A percentile compares a stretch with the other conserved stretches of the same genome.
Conservation (phyloP, 2,113 vertebrate species). For the Axis porcinus region DNA sequence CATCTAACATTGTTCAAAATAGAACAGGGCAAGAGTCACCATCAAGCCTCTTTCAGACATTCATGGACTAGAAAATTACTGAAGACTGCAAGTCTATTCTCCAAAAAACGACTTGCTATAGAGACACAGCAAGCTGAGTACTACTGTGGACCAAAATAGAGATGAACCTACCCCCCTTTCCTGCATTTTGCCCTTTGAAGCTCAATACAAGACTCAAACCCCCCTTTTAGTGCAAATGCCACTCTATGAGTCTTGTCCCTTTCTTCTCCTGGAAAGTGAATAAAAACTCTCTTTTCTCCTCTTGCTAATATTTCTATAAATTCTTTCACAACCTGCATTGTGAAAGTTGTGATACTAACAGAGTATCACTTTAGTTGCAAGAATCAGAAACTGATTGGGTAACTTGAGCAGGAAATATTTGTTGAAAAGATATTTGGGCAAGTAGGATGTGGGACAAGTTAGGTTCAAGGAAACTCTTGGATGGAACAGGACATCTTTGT, state of each 20-base stretch:
- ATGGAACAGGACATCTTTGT: background rate
- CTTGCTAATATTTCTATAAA: background rate
- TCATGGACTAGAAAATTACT: background rate
- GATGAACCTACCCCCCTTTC: background rate
- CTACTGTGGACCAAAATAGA: background rate
- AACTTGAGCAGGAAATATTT: background rate
- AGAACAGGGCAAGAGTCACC: background rate
- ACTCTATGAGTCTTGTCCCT: background rate
- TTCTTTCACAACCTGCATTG: background rate
- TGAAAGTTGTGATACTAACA: background rate
- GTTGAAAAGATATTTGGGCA: conserved; percentile 14
- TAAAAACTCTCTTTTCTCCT: background rate
- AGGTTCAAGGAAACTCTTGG: background rate
- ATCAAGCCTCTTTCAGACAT: background rate
- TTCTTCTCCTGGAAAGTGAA: background rate
- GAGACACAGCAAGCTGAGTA: background rate
- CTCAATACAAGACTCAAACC: background rate
- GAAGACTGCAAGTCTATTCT: background rate
- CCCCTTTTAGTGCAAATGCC: background rate
- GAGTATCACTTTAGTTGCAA: background rate
- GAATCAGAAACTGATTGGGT: background rate
- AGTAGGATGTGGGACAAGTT: background rate
- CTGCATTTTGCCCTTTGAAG: background rate
- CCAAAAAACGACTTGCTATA: fast-evolving
- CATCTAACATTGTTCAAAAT: background rate